Percentiles rank a stretch among this genome's conserved stretches.
Evolutionary conservation across 2,888 invertebrate genomes (phyloP).

Genomic region (Halictus quadricinctus): DNA sequence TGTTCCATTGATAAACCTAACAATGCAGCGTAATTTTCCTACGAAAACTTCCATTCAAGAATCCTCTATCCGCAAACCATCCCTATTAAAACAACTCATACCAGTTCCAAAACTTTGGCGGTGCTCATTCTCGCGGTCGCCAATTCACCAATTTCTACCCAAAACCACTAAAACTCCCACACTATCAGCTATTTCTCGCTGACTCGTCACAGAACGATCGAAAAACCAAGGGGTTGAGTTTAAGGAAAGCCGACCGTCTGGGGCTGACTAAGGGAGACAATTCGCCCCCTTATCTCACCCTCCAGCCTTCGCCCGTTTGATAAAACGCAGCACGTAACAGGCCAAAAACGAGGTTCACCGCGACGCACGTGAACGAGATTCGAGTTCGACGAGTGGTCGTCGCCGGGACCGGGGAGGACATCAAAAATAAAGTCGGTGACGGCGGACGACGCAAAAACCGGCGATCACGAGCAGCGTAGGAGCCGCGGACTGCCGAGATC

Average conservation of each 20-base stretch:
- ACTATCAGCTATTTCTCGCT: neutral
- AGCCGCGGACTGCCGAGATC: neutral
- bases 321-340: neutral
- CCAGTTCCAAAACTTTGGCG: neutral
- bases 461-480: neutral
- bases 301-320: neutral
- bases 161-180: neutral
- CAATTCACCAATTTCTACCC: neutral
- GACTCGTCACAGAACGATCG: neutral
- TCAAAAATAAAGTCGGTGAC: conserved; percentile 34
- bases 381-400: neutral
- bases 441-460: conserved; percentile 1
- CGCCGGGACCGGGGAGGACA: neutral
- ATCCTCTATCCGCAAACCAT: no score
- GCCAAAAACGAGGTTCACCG: neutral
- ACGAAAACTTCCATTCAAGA: neutral
- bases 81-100: neutral
- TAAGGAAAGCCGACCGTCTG: neutral
- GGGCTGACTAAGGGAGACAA: neutral
- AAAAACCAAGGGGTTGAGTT: neutral
- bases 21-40: neutral
- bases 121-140: neutral
- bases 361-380: conserved; percentile 7
- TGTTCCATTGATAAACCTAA: no score
- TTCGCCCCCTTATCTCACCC: neutral